A percentile compares a stretch with the other conserved stretches of the same genome.
These are phyloP conservation scores for Barnardius zonarius DNA, from an alignment of 2,113 vertebrate genomes.

Conservation along the genomic window DNA sequence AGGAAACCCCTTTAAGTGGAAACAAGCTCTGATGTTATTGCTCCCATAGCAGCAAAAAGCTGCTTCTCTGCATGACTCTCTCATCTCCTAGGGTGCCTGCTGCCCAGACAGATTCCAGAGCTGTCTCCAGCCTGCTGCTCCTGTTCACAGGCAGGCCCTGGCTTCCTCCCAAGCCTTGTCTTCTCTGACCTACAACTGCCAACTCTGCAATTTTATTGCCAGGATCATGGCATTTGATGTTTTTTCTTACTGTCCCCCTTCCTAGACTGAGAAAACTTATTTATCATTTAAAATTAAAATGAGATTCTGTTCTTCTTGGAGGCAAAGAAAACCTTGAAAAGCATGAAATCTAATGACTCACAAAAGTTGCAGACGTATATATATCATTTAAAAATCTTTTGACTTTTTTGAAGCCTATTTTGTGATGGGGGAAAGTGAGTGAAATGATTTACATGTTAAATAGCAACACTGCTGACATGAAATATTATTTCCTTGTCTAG, in stretches of 20 bases:
- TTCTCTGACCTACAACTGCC: constrained; percentile 33
- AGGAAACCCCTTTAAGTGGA: constrained; percentile 24
- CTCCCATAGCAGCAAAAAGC: constrained; percentile 36
- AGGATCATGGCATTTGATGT: constrained; percentile 33
- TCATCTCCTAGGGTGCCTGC: constrained; percentile 50
- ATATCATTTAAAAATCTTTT: neutral
- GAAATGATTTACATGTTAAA: neutral
- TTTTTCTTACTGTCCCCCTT: constrained; percentile 35
- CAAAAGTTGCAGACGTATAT: neutral
- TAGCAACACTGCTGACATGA: neutral
- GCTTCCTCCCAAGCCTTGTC: constrained; percentile 55
- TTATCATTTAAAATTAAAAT: constrained; percentile 30
- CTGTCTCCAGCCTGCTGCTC: constrained; percentile 65
- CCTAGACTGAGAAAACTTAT: constrained; percentile 21
- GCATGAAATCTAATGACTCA: neutral
- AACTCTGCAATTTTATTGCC: constrained; percentile 18
- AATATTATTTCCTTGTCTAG: neutral
- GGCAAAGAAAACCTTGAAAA: constrained; percentile 24
- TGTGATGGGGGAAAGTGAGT: neutral
- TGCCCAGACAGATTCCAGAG: constrained; percentile 63
- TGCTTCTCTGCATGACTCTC: constrained; percentile 37
- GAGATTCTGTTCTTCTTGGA: neutral
- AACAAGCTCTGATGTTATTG: neutral
- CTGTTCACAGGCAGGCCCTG: constrained; percentile 44
- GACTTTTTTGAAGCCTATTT: neutral